These are phyloP conservation scores for Octopus bimaculoides DNA, from an alignment of 1,140 invertebrate species.

Conservation along the genomic window DNA sequence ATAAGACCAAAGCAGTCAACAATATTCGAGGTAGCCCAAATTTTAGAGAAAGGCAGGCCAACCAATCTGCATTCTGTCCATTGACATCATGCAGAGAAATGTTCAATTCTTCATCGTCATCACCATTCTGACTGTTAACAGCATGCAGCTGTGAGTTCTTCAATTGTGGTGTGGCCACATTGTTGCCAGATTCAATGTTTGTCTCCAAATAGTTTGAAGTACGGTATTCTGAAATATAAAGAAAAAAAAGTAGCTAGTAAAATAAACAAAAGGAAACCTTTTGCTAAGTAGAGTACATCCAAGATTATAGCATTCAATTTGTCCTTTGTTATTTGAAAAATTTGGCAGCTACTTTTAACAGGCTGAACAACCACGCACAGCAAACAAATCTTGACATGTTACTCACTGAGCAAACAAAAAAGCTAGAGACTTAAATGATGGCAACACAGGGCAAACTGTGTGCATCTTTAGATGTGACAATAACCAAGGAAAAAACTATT, in stretches of 20 bases:
- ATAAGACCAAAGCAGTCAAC: conserved; percentile 55
- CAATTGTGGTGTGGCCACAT: conserved; percentile 44
- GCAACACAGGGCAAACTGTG: too few relatives aligned
- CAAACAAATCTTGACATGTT: too few relatives aligned
- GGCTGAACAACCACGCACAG: too few relatives aligned
- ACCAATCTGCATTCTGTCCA: conserved; percentile 51
- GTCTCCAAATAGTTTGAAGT: conserved; percentile 45
- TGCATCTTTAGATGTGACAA: too few relatives aligned
- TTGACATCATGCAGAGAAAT: conserved; percentile 21
- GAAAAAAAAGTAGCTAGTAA: neutral
- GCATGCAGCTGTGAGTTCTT: conserved; percentile 41
- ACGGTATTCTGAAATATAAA: conserved; percentile 31
- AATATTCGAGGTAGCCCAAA: conserved; percentile 61
- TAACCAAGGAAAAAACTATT: too few relatives aligned
- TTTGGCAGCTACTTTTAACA: too few relatives aligned
- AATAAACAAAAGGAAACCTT: neutral
- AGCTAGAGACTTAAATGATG: too few relatives aligned
- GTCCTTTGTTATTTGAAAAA: too few relatives aligned
- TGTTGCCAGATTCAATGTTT: conserved; percentile 41
- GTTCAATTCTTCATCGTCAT: conserved; percentile 24
- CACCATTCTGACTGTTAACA: conserved; percentile 22
- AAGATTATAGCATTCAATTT: too few relatives aligned
- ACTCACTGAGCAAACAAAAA: too few relatives aligned
- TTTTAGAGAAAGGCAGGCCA: conserved; percentile 61
- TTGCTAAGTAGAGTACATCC: neutral